Evolutionary conservation across 1,140 invertebrate genomes (phyloP), one percentile per base, ranked within the genome.

Genomic region (Diprion similis): DNA sequence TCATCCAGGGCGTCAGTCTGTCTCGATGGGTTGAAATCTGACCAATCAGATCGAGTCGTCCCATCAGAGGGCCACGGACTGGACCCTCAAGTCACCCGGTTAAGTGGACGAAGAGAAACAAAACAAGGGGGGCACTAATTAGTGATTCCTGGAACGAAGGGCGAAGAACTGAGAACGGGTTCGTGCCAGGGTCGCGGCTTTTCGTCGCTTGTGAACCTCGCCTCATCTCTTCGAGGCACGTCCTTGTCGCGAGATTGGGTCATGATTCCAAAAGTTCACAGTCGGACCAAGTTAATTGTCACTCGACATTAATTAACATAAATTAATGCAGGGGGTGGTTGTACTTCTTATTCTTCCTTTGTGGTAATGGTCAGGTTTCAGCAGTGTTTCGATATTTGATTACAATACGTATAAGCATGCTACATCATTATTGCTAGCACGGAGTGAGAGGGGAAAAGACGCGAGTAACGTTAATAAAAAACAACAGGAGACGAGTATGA

Each of bases 101-200:
- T 59, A 59, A 59, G 51, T 59, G 75, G 75, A 75, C 71, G 77
- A 75, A 77, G 73, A 81, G 80, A 82, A 85, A 86, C 84, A 85
- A 84, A 84, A 83, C 82, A 82, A 79, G 82, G 78, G 78, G 80
- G 82, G 83, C 82, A 83, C 83, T 84, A 84, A 84, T 84, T 84
- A 84, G 83, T 82, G 83, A 84, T 84, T 84, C 83, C 82, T 79
- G 76, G 83, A 84, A 84, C 80, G 76, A 79, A 84, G 82, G 83
- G 83, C 83, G 83, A 17, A 59, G 51, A 59, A 59, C 51, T 6
- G 51, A 59, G 51, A 59, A 59, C 51, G 51, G 51, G 51, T 59
- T 8, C n/a, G 51, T 59, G 51, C n/a, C 51, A 17, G 51, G n/a
- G 51, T 17, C n/a, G 51, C 24, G 1, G 24, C 51, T 59, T 59